Evolutionary conservation across 2,797 vertebrate species (phyloP).

Genomic region (Rhynchotus rufescens): DNA sequence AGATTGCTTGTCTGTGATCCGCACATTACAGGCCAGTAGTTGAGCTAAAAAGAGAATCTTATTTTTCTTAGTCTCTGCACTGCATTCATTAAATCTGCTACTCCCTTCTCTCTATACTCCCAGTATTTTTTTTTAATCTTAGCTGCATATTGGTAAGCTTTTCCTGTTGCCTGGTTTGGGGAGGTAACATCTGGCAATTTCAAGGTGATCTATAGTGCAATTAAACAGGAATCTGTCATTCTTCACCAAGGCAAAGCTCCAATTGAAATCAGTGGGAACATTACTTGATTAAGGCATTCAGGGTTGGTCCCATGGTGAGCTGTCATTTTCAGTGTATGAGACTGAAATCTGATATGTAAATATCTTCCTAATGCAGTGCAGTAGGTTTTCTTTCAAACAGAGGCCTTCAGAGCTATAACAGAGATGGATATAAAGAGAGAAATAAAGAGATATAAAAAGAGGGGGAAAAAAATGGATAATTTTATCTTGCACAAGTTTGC

Average conservation of each 20-base stretch:
- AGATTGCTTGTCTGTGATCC: not conserved
- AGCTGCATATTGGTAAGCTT: not conserved
- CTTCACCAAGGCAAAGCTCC: not conserved
- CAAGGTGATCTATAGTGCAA: not conserved
- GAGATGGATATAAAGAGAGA: too few relatives aligned
- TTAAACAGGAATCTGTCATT: not conserved
- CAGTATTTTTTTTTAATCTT: not conserved
- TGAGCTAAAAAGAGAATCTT: not conserved
- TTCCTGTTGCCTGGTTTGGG: not conserved
- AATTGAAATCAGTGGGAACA: not conserved
- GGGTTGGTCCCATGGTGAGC: not conserved
- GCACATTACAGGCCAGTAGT: not conserved
- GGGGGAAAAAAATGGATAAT: not conserved
- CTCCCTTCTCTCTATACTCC: too few relatives aligned
- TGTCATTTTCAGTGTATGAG: not conserved
- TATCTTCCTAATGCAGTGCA: not conserved
- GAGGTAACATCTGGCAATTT: not conserved
- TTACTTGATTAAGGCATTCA: not conserved
- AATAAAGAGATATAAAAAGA: not conserved
- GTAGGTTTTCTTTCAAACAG: not conserved
- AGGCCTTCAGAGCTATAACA: not conserved
- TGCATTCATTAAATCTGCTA: not conserved
- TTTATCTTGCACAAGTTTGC: not conserved
- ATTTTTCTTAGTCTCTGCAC: not conserved
- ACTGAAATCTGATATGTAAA: not conserved